Evolutionary conservation across 2,888 invertebrate species (phyloP), one percentile per base, ranked within the genome.

Genomic region (Rhyacophila evoluta): DNA sequence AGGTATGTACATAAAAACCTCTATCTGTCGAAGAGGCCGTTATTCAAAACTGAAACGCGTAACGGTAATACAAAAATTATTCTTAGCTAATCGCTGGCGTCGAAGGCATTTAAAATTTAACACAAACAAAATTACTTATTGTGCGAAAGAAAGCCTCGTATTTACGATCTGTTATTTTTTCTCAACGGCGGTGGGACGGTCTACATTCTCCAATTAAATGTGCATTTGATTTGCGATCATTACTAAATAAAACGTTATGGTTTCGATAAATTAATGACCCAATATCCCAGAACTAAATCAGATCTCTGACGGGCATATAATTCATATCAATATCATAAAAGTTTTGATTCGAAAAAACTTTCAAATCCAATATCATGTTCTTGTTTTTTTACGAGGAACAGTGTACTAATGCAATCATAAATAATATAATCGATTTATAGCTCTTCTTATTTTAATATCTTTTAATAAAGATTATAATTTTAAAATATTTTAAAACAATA

Each of bases 131-230:
- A 38, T 11, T 19, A 55, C 29, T 1, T 55, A 12, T 55, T 10
- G 19, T 4, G 6, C 55, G 8, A 55, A 55, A 25, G 55, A 55
- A 8, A 55, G 55, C 15, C 10, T 55, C 19, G 2, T 55, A 25
- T 19, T 55, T 55, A 8, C 29, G 6, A n/a, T 5, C 41, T 2
- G 10, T 6, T 12, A 15, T 55, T 55, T 25, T 25, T 19, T 25
- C 19, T 19, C 25, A 55, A 19, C 19, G 19, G 19, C 6, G 29
- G 4, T 33, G 19, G 10, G 19, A 19, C 55, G 55, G 29, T 33
- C 55, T 19, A 25, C 55, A 55, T 55, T 55, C 55, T 19, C 55
- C 55, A 55, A 55, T 55, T 55, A 55, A 19, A 55, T 33, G 19
- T 19, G 55, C 8, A 55, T 55, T 33, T 55, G 55, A 55, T 55